Evolutionary conservation across 2,797 vertebrate species (phyloP), one percentile per base, ranked within the genome.

Genomic region (Siniperca scherzeri): DNA sequence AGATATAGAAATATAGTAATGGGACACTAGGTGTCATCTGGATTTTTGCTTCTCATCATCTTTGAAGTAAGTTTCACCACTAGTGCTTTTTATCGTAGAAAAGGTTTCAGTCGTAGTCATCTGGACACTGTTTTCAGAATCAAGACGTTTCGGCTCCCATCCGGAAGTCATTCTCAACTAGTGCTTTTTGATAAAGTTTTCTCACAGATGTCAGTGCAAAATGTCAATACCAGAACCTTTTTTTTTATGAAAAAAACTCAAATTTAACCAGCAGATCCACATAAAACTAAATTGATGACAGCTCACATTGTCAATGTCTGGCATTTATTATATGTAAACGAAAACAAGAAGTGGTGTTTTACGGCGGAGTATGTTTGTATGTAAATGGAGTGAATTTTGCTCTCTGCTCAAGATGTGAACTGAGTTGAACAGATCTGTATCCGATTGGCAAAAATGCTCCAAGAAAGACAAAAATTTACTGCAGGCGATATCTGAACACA

Each of bases 391-490:
- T 42, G 21, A 22, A 22, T 14, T 14, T 30, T 57, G 30, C 53
- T 56, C 2, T 2, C 11, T n/a, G 22, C 52, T 25, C n/a, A 55
- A 50, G 53, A 25, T 9, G n/a, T 55, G 12, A 25, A 55, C 19
- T 52, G 19, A 52, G 19, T 19, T 52, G 19, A 52, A 52, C 16
- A 17, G 44, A 46, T 46, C 3, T 30, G 30, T 30, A 30, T 30
- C 30, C 30, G 27, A 30, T 30, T 30, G 27, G 27, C 27, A 30
- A 30, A 30, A 30, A 30, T 30, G 27, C 27, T n/a, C 46, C 16
- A 36, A 25, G 59, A 60, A 14, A 44, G 40, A 59, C 30, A 75
- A 17, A 55, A 25, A 14, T 22, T 56, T 50, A 62, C 77, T 77
- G n/a, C 57, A 42, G 70, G 25, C 0, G 12, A 36, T 62, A 25